Evolutionary conservation across 2,113 vertebrate species (phyloP).

Genomic region (Ictalurus furcatus): DNA sequence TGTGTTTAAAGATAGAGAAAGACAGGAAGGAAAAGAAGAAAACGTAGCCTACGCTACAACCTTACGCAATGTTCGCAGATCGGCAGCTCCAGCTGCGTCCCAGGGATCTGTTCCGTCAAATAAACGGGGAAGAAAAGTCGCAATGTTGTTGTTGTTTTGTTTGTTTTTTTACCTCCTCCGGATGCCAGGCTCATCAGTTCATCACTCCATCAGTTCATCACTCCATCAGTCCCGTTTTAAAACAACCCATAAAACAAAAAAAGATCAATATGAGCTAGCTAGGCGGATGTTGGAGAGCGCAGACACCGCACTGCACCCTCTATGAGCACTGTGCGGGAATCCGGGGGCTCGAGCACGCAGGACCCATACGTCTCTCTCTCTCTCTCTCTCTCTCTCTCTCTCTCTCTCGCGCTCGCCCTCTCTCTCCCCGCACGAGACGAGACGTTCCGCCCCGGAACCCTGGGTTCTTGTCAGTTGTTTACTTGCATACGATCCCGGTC

Average conservation of each 20-base stretch:
- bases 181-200: neutral
- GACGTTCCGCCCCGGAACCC: constrained; percentile 62
- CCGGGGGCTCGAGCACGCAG: constrained; percentile 72
- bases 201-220: neutral
- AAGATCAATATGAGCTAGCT: constrained; percentile 34
- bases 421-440: constrained; percentile 43
- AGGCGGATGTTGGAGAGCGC: constrained; percentile 66
- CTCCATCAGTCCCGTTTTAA: neutral
- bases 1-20: constrained; percentile 61
- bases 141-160: neutral
- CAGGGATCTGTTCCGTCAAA: neutral
- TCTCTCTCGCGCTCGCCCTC: neutral
- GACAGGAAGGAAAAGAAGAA: constrained; percentile 2
- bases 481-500: constrained; percentile 65
- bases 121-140: neutral
- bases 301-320: constrained; percentile 64
- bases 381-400: neutral
- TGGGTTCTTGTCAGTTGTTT: constrained; percentile 63
- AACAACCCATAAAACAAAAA: neutral
- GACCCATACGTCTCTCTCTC: constrained; percentile 73
- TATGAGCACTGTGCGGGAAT: constrained; percentile 63
- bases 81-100: constrained; percentile 59
- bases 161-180: neutral
- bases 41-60: constrained; percentile 65
- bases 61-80: constrained; percentile 64